Conservation (phyloP, 1,140 invertebrate species). For the Penaeus vannamei region DNA sequence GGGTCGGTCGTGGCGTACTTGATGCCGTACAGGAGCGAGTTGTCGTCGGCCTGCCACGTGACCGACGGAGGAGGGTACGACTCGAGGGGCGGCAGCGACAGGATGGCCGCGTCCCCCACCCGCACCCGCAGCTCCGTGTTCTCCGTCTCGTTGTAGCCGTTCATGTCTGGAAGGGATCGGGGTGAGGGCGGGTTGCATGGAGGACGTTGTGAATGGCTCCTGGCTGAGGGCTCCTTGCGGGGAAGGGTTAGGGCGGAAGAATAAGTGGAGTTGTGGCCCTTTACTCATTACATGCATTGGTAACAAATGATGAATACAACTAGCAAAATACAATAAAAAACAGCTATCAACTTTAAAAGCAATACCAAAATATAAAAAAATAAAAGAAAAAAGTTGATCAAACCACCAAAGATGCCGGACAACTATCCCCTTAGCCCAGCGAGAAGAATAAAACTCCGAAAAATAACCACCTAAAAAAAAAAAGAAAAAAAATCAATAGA, state of each 20-base stretch:
- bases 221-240: not conserved
- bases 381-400: not conserved
- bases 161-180: conserved; percentile 22
- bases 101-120: conserved; percentile 84
- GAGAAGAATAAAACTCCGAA: no score
- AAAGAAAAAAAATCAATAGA: no score
- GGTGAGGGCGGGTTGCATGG: no score
- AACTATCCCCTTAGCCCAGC: not conserved
- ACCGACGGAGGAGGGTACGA: conserved; percentile 87
- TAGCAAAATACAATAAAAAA: no score
- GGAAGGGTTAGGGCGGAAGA: not conserved
- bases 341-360: no score
- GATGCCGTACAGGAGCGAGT: conserved; percentile 81
- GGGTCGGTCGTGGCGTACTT: conserved; percentile 84
- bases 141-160: conserved; percentile 78
- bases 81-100: conserved; percentile 85
- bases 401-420: no score
- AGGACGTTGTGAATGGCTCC: not conserved
- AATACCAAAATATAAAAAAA: no score
- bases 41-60: conserved; percentile 85
- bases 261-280: not conserved
- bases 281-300: no score
- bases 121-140: conserved; percentile 80
- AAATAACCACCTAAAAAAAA: no score
- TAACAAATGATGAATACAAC: no score